Conservation (phyloP, 2,888 invertebrate species). For the Mesodorylaimus sp. region DNA sequence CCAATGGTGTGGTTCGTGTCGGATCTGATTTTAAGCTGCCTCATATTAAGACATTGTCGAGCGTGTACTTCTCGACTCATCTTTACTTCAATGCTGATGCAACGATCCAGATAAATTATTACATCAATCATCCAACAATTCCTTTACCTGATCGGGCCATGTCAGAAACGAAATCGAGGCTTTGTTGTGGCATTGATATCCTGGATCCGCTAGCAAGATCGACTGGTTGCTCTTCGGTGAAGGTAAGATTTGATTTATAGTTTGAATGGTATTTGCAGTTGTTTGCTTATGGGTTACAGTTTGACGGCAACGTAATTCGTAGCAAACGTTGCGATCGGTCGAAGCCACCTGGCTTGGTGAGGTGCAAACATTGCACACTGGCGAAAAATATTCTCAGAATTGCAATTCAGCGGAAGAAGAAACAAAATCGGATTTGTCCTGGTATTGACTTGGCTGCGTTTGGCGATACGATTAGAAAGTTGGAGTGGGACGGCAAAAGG, state of each 20-base stretch:
- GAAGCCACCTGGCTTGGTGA: background rate
- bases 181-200: too few relatives aligned
- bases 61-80: background rate
- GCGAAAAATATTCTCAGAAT: too few relatives aligned
- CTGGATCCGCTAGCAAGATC: too few relatives aligned
- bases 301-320: background rate
- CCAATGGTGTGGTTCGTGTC: background rate
- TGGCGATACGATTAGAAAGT: background rate
- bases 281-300: background rate
- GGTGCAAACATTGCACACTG: background rate
- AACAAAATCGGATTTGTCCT: background rate
- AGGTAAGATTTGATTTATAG: background rate
- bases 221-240: too few relatives aligned
- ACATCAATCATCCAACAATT: background rate
- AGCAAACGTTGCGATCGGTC: background rate
- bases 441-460: background rate
- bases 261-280: background rate
- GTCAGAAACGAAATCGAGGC: too few relatives aligned
- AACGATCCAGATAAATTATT: background rate
- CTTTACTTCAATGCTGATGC: background rate
- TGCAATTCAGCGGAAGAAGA: too few relatives aligned
- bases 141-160: background rate
- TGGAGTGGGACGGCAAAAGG: background rate
- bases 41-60: background rate
- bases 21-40: background rate